Percentiles rank a stretch among this genome's conserved stretches.
These are phyloP conservation scores for Poeciliopsis infans DNA, from an alignment of 2,797 vertebrate genomes.

Conservation along the genomic window DNA sequence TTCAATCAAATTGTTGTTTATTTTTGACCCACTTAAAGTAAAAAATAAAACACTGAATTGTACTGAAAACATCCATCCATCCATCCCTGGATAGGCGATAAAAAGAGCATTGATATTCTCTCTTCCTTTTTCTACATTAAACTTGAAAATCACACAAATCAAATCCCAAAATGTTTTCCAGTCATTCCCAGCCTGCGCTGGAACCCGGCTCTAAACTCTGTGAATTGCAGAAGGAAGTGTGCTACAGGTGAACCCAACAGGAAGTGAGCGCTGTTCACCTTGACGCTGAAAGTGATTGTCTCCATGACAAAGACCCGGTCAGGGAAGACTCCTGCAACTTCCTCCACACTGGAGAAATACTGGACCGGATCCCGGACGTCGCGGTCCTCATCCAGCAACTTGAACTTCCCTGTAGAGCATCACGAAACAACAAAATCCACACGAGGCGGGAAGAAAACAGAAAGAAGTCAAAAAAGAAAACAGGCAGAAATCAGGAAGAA, in stretches of 20 bases:
- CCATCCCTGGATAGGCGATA: too few species aligned
- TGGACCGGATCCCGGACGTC: slow-evolving; percentile 94
- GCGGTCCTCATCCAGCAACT: slow-evolving; percentile 95
- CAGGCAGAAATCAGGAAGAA: not conserved
- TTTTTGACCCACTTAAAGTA: not conserved
- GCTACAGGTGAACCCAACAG: not conserved
- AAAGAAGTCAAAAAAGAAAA: too few species aligned
- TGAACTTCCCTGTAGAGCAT: slow-evolving; percentile 89
- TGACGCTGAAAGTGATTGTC: slow-evolving; percentile 95
- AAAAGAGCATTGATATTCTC: not conserved
- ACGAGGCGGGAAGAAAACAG: not conserved
- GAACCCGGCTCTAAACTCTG: not conserved
- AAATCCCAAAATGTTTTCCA: not conserved
- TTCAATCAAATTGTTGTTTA: not conserved
- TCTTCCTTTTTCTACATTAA: not conserved
- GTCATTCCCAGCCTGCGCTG: not conserved
- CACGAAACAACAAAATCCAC: slow-evolving; percentile 44
- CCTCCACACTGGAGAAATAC: slow-evolving; percentile 97
- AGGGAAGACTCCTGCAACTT: slow-evolving; percentile 94
- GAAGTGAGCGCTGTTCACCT: slow-evolving; percentile 76
- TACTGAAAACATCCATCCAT: not conserved
- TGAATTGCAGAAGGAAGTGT: not conserved
- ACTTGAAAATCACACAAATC: not conserved
- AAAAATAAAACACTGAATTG: not conserved
- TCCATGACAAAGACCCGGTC: slow-evolving; percentile 98